A percentile compares a stretch with the other conserved stretches of the same genome.
Evolutionary conservation across 2,888 invertebrate species (phyloP).

Genomic region (Diplazon laetatorius): DNA sequence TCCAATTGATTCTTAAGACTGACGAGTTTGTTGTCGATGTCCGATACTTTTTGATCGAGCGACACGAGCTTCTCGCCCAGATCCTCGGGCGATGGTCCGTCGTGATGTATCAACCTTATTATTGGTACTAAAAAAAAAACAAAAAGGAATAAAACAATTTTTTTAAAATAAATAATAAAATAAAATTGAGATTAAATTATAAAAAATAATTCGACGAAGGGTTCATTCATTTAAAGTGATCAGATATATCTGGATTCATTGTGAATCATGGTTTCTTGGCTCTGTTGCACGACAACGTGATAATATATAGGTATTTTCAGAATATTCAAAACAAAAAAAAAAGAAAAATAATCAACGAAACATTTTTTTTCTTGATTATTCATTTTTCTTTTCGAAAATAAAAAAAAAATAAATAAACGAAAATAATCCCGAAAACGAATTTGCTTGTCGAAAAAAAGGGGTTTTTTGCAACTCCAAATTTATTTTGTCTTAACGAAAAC

Average conservation of each 20-base stretch:
- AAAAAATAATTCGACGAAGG: conserved; percentile 6
- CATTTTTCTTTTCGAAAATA: too few relatives aligned
- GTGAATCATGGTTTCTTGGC: background rate
- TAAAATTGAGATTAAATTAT: conserved; percentile 13
- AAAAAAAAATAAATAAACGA: too few relatives aligned
- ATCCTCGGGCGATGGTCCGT: conserved; percentile 73
- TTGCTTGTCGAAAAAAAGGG: too few relatives aligned
- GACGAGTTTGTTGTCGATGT: conserved; percentile 91
- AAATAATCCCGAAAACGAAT: too few relatives aligned
- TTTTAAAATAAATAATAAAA: too few relatives aligned
- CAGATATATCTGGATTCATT: background rate
- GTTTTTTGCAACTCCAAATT: too few relatives aligned
- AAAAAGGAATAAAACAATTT: too few relatives aligned
- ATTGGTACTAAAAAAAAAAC: conserved; percentile 77
- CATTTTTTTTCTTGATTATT: too few relatives aligned
- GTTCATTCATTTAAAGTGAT: background rate
- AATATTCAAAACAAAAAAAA: background rate
- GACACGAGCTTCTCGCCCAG: conserved; percentile 84
- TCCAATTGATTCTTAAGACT: conserved; percentile 92
- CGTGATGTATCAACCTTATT: conserved; percentile 75
- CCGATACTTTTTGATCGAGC: conserved; percentile 92
- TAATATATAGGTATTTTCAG: background rate
- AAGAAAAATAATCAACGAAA: too few relatives aligned
- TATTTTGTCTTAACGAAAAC: too few relatives aligned
- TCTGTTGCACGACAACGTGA: background rate